Conservation (phyloP, 2,888 invertebrate species). For the Parasteatoda lunata region DNA sequence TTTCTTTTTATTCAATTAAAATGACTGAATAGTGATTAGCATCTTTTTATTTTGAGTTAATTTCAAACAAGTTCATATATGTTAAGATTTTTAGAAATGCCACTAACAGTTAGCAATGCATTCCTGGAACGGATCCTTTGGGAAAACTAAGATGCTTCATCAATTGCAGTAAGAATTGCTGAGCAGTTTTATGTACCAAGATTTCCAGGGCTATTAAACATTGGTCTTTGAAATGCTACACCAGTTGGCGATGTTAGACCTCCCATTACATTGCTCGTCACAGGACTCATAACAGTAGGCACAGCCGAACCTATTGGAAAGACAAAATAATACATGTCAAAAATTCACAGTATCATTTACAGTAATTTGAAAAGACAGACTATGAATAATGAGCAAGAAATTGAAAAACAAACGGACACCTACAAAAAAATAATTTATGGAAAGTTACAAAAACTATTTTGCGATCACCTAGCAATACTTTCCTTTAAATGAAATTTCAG, state of each 20-base stretch:
- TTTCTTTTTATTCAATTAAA: too few relatives aligned
- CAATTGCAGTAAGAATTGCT: background rate
- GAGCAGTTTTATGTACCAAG: constrained; percentile 47
- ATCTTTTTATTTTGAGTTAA: too few relatives aligned
- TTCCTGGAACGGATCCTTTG: background rate
- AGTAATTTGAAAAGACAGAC: too few relatives aligned
- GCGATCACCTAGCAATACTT: too few relatives aligned
- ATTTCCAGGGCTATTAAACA: constrained; percentile 65
- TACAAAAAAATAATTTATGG: too few relatives aligned
- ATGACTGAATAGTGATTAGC: too few relatives aligned
- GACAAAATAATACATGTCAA: too few relatives aligned
- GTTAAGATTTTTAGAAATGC: background rate
- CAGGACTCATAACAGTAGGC: constrained; percentile 32
- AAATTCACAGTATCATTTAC: too few relatives aligned
- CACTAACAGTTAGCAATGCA: background rate
- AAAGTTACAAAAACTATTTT: too few relatives aligned
- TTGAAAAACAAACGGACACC: too few relatives aligned
- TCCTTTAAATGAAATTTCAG: too few relatives aligned
- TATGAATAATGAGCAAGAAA: too few relatives aligned
- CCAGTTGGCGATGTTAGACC: constrained; percentile 56
- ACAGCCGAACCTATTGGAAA: constrained; percentile 19
- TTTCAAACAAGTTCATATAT: background rate
- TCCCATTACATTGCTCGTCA: constrained; percentile 32
- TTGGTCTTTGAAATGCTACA: constrained; percentile 37
- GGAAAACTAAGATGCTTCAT: background rate